phyloP scores from a whole-genome alignment of 2,113 vertebrate species.

The Petromus typicus region DNA sequence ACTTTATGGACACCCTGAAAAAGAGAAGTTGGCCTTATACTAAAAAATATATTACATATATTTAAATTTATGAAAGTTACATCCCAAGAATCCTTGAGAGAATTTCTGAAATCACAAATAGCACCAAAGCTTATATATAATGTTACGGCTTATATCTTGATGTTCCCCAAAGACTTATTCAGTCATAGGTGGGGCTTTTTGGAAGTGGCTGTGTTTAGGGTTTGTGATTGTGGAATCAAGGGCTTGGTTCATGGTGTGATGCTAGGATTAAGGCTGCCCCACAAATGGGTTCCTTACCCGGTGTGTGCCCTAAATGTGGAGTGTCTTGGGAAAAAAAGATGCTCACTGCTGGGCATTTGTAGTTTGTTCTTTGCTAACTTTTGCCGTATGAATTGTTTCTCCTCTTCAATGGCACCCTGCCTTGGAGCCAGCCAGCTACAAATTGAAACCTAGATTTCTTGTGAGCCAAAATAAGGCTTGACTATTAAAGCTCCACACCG shows the following conservation, averaged over 20 bases:
- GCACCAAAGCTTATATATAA: neutral
- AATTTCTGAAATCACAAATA: neutral
- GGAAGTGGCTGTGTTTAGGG: neutral
- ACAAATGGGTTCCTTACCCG: neutral
- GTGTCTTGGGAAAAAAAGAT: neutral
- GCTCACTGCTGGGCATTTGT: neutral
- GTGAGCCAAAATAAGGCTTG: neutral
- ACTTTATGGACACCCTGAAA: neutral
- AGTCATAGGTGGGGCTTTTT: neutral
- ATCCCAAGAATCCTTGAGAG: neutral
- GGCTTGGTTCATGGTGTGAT: too few relatives aligned
- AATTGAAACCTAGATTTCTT: neutral
- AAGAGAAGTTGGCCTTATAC: neutral
- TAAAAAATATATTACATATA: neutral
- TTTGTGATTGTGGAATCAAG: neutral
- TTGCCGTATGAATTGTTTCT: neutral
- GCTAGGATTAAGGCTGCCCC: neutral
- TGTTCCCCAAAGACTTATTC: neutral
- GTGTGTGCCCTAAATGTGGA: neutral
- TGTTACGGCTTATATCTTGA: neutral
- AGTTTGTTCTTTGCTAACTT: neutral
- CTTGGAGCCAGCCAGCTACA: neutral
- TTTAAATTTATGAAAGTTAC: neutral
- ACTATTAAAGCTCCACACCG: neutral
- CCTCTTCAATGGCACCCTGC: neutral